Conservation (phyloP, 1,140 invertebrate species). For the Gonatopus flavifemur region DNA sequence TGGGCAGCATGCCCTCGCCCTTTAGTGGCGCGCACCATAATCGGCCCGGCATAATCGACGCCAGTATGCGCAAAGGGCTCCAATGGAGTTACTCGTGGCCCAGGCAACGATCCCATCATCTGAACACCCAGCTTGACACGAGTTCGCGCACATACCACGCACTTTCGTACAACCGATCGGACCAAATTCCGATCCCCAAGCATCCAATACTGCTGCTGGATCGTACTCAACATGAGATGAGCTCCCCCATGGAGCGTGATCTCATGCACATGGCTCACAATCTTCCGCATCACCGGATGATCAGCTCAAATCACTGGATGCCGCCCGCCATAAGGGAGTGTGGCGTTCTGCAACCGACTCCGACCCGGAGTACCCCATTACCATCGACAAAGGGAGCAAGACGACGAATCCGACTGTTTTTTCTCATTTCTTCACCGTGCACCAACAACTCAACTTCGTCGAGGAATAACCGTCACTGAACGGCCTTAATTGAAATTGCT, state of each 20-base stretch:
- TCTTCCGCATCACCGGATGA: too few species aligned
- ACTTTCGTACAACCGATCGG: background rate
- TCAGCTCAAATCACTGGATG: too few species aligned
- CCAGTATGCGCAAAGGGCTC: background rate
- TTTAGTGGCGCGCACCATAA: background rate
- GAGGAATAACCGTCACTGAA: too few species aligned
- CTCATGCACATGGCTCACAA: too few species aligned
- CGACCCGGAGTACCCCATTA: too few species aligned
- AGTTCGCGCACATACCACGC: background rate
- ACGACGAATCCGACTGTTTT: too few species aligned
- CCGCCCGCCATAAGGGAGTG: too few species aligned
- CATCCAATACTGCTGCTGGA: background rate
- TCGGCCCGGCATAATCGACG: background rate
- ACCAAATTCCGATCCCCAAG: background rate
- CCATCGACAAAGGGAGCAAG: too few species aligned
- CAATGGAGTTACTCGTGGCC: background rate
- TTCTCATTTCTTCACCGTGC: too few species aligned
- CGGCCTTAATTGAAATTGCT: too few species aligned
- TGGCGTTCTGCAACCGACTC: too few species aligned
- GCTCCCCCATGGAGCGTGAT: background rate
- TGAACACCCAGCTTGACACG: background rate
- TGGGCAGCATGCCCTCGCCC: background rate
- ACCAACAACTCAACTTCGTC: too few species aligned
- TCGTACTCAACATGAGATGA: background rate
- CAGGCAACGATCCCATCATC: background rate